Base-by-base conservation (phyloP, 2,797 vertebrate species). In the Urocyon cinereoargenteus region DNA sequence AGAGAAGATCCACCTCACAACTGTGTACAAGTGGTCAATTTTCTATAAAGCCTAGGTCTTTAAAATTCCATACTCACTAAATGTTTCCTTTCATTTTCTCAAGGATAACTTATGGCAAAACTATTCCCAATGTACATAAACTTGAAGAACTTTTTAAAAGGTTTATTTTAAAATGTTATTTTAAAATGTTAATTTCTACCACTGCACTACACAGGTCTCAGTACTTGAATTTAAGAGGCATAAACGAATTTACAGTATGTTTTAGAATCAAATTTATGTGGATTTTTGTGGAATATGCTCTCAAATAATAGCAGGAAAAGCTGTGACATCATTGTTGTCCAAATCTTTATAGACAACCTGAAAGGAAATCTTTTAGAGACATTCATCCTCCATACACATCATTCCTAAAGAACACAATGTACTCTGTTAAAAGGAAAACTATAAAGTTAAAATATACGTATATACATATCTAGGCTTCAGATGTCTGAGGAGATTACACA, bases 281-380 rank as follows among this genome's bases (percentile, higher is more conserved):
- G 4, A 24, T 55, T 95, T 95, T 94, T 86, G 31, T 75, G 78
- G 68, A 88, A 90, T 55, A 61, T 4, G 34, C 7, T 89, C 72
- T 96, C 64, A 93, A 96, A 97, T 94, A 98, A 97, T 94, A 94
- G 57, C 83, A 96, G 96, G 97, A 97, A 98, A 96, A 79, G 45
- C 49, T 88, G 81, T 78, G 68, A 90, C 1, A 15, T 91, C 83
- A 94, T 59, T 94, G 53, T 87, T 93, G 49, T 88, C 82, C 24
- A 90, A 94, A 81, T 92, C 64, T 97, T 97, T 97, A 97, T 59
- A 72, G 92, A 91, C 68, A 97, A 90, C 12, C 28, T 68, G 66
- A 91, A 97, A 87, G 90, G 95, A 97, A 97, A 95, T 84, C 40
- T 92, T 86, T 92, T 59, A 87, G 81, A 91, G 73, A 96, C 91